These are phyloP conservation scores for Myotis yumanensis DNA, from an alignment of 2,113 vertebrate genomes.

Conservation along the genomic window DNA sequence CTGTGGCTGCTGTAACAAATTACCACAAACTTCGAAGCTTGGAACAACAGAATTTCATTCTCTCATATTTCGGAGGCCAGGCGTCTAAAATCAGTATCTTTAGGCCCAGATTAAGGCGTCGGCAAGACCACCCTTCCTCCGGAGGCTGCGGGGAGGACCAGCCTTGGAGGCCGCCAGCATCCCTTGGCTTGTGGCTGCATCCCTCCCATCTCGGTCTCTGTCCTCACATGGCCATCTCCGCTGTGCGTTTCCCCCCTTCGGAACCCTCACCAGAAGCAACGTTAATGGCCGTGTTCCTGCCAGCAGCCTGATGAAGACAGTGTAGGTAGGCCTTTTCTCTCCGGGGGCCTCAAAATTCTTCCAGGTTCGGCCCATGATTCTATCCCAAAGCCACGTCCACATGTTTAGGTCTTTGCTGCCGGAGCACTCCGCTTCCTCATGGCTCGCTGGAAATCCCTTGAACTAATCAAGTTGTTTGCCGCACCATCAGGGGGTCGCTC, in stretches of 20 bases:
- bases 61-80: neutral
- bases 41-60: neutral
- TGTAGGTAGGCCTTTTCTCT: neutral
- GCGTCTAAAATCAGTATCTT: neutral
- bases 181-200: neutral
- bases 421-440: neutral
- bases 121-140: fast-evolving
- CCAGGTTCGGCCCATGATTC: neutral
- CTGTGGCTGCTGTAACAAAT: neutral
- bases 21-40: neutral
- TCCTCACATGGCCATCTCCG: neutral
- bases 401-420: neutral
- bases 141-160: fast-evolving
- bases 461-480: neutral
- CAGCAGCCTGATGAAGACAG: neutral
- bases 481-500: neutral
- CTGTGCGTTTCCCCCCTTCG: neutral
- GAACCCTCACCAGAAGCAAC: neutral
- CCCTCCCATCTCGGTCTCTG: fast-evolving
- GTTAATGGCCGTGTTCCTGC: neutral
- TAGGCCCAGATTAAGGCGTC: no score
- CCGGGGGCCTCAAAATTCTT: neutral
- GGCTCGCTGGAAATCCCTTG: neutral
- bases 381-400: neutral
- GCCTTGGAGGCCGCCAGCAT: neutral